Conservation (phyloP, 1,140 invertebrate genomes). For the Pseudomyrmex dendroicus region DNA sequence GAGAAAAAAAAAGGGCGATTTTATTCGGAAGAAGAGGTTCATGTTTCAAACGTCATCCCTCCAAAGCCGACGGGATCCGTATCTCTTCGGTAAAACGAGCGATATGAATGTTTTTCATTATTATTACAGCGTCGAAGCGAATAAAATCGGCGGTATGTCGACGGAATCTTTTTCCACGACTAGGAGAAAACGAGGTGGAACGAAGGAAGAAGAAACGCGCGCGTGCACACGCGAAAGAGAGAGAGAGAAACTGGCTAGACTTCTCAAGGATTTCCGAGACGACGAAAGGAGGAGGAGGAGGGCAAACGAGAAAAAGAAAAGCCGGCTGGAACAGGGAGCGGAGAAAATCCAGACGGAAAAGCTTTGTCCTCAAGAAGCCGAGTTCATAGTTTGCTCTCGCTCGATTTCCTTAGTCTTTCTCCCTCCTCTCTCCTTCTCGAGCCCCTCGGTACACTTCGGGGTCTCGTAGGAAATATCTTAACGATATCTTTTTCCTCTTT, state of each 20-base stretch:
- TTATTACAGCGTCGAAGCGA: conserved; percentile 62
- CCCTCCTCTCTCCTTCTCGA: neutral
- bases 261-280: conserved; percentile 76
- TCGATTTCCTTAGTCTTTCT: conserved; percentile 73
- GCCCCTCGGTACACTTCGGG: conserved; percentile 66
- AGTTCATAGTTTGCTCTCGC: conserved; percentile 77
- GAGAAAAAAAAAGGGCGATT: too few species aligned
- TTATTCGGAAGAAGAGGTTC: neutral
- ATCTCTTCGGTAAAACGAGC: conserved; percentile 51
- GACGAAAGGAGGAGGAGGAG: conserved; percentile 51
- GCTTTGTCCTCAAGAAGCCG: conserved; percentile 77
- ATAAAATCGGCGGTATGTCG: conserved; percentile 63
- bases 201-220: neutral
- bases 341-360: conserved; percentile 70
- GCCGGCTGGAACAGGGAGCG: conserved; percentile 41
- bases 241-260: conserved; percentile 66
- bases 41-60: conserved; percentile 7
- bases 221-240: neutral
- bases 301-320: conserved; percentile 51
- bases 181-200: conserved; percentile 52
- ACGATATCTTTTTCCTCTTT: conserved; percentile 66
- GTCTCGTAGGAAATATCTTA: conserved; percentile 74
- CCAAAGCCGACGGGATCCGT: conserved; percentile 4
- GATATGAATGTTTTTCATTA: conserved; percentile 65
- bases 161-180: conserved; percentile 62